A percentile compares a stretch with the other conserved stretches of the same genome.
Evolutionary conservation across 2,888 invertebrate genomes (phyloP).

Genomic region (Agrochola lota): DNA sequence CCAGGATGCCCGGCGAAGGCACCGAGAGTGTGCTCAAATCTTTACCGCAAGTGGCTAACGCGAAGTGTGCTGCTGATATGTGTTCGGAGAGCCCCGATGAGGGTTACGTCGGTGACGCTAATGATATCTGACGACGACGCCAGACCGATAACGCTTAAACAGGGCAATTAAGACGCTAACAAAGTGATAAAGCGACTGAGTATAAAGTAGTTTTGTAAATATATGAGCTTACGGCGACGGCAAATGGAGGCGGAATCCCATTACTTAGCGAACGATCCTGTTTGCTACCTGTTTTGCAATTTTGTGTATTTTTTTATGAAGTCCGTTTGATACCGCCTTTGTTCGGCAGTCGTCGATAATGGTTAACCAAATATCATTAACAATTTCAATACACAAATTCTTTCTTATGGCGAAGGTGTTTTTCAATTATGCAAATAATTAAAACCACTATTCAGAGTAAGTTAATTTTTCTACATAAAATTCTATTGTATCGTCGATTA

Average conservation of each 20-base stretch:
- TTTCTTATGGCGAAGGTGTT: constrained; percentile 52
- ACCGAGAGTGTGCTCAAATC: constrained; percentile 85
- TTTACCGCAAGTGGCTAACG: constrained; percentile 85
- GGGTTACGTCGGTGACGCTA: constrained; percentile 95
- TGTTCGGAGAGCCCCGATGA: constrained; percentile 96
- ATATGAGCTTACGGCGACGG: constrained; percentile 66
- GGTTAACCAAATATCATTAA: constrained; percentile 68
- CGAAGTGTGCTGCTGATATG: constrained; percentile 88
- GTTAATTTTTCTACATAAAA: constrained; percentile 28
- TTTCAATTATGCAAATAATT: constrained; percentile 31
- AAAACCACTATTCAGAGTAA: constrained; percentile 2
- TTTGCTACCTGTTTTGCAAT: constrained; percentile 76
- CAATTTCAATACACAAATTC: constrained; percentile 51
- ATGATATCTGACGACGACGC: constrained; percentile 93
- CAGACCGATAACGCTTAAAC: constrained; percentile 85
- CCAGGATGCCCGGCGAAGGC: constrained; percentile 83
- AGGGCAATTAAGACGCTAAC: constrained; percentile 86
- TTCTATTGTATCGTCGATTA: not conserved
- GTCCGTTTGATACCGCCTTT: constrained; percentile 61
- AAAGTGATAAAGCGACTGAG: constrained; percentile 90
- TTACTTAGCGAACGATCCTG: constrained; percentile 64
- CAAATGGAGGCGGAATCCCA: constrained; percentile 65
- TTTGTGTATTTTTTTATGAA: constrained; percentile 73
- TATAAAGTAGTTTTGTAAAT: constrained; percentile 85
- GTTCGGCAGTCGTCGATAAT: constrained; percentile 59